A percentile compares a stretch with the other conserved stretches of the same genome.
These are phyloP conservation scores for Meleagris gallopavo DNA, from an alignment of 2,113 vertebrate genomes.

Conservation along the genomic window DNA sequence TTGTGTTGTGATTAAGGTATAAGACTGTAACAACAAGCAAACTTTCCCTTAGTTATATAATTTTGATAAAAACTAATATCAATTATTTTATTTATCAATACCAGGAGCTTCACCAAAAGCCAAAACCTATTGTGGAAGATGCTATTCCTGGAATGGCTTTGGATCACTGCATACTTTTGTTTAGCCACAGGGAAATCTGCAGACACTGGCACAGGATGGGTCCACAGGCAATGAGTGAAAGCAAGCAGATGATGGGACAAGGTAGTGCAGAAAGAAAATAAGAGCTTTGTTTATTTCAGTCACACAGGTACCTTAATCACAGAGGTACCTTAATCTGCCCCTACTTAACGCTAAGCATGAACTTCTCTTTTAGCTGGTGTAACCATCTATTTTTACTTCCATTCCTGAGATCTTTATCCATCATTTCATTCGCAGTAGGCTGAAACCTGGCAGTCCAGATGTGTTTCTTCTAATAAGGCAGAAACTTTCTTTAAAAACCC, in stretches of 20 bases:
- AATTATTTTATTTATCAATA: not conserved
- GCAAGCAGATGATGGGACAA: not conserved
- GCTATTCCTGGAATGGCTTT: not conserved
- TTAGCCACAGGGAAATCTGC: not conserved
- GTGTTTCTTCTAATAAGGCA: not conserved
- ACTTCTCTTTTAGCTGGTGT: not conserved
- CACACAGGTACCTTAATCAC: not conserved
- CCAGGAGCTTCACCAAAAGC: not conserved
- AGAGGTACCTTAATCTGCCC: not conserved
- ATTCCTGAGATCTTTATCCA: not conserved
- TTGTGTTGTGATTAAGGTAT: not conserved
- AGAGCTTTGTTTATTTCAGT: not conserved
- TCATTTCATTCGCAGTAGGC: not conserved
- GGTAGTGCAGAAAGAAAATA: not conserved
- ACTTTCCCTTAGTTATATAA: not conserved
- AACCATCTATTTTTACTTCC: not conserved
- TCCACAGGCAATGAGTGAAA: rapidly evolving
- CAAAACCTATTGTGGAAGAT: not conserved
- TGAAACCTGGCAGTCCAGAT: not conserved
- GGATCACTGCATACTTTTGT: rapidly evolving
- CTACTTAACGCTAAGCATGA: not conserved
- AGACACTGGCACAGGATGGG: not conserved
- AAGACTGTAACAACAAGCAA: not conserved
- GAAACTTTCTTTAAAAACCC: not conserved
- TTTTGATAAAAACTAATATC: not conserved